Conservation (phyloP, 64 coral and sea anemone genomes). For the Montipora foliosa region DNA sequence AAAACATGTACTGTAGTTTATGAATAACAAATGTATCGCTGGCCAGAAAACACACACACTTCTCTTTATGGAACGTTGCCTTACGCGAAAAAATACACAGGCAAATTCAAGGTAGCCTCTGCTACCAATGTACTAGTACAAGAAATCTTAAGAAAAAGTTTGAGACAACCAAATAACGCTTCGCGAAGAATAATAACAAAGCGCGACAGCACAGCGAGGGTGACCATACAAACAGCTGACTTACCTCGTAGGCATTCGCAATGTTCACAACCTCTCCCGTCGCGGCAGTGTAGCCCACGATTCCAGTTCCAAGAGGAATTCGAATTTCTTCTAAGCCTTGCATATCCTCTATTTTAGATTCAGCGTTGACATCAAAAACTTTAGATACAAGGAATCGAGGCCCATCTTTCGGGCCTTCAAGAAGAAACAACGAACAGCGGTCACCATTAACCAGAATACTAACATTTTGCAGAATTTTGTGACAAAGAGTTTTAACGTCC, state of each 20-base stretch:
- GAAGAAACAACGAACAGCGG: slow-evolving; percentile 96
- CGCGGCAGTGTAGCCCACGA: slow-evolving; percentile 96
- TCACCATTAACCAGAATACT: slow-evolving; percentile 98
- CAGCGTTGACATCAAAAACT: slow-evolving; percentile 99
- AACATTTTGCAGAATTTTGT: slow-evolving; percentile 99
- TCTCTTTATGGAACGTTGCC: not conserved
- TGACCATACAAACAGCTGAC: slow-evolving; percentile 4
- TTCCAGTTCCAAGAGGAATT: slow-evolving; percentile 96
- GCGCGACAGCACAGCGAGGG: not conserved
- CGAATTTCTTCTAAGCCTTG: slow-evolving; percentile 98
- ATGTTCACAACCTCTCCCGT: slow-evolving; percentile 98
- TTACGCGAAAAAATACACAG: too few relatives aligned
- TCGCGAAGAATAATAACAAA: not conserved
- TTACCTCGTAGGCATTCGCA: slow-evolving; percentile 97
- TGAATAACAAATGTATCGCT: not conserved
- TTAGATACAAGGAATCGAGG: slow-evolving; percentile 97
- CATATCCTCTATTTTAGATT: slow-evolving; percentile 99
- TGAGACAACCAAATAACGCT: not conserved
- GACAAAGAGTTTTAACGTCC: slow-evolving; percentile 94
- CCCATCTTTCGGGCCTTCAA: slow-evolving; percentile 91
- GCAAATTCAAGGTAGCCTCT: too few relatives aligned
- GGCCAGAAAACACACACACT: not conserved
- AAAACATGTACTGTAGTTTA: not conserved
- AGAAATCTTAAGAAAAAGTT: not conserved
- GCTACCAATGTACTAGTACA: too few relatives aligned